Evolutionary conservation across 1,140 invertebrate genomes (phyloP).

Genomic region (Drosophila ficusphila): DNA sequence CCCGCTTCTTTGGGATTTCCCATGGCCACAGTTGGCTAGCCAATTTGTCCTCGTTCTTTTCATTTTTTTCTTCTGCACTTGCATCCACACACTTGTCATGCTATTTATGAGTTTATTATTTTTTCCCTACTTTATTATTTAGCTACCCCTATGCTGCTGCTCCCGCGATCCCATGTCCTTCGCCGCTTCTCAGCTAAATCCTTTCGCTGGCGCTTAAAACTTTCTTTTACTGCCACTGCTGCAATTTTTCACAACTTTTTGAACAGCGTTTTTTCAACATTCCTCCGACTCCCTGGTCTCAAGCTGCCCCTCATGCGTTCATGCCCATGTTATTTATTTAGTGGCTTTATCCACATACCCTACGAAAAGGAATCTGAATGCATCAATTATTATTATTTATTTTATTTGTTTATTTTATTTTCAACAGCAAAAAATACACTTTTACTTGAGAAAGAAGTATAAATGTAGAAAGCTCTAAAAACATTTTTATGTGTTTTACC

Average conservation of each 20-base stretch:
- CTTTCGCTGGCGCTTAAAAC: slow-evolving; percentile 60
- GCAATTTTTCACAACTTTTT: slow-evolving; percentile 70
- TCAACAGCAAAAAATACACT: too few species aligned
- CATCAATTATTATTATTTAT: background rate
- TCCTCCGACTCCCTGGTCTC: slow-evolving; percentile 6
- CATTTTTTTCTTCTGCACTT: slow-evolving; percentile 5
- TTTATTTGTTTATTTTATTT: background rate
- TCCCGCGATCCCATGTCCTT: background rate
- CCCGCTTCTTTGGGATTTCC: background rate
- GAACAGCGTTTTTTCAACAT: slow-evolving; percentile 38
- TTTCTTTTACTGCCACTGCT: slow-evolving; percentile 74
- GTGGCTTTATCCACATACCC: slow-evolving; percentile 42
- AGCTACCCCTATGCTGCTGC: slow-evolving; percentile 13
- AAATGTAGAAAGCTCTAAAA: too few species aligned
- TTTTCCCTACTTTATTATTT: slow-evolving; percentile 64
- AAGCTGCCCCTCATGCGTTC: slow-evolving; percentile 24
- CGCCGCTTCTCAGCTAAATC: slow-evolving; percentile 22
- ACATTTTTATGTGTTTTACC: too few species aligned
- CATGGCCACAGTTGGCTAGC: slow-evolving; percentile 28
- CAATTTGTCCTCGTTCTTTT: slow-evolving; percentile 49
- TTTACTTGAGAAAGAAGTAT: too few species aligned
- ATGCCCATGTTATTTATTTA: slow-evolving; percentile 68
- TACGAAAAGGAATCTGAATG: background rate
- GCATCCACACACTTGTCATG: slow-evolving; percentile 52
- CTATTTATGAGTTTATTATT: slow-evolving; percentile 79